Percentiles rank a stretch among this genome's conserved stretches.
phyloP scores from a whole-genome alignment of 2,888 invertebrate species.

The Congeria kusceri region DNA sequence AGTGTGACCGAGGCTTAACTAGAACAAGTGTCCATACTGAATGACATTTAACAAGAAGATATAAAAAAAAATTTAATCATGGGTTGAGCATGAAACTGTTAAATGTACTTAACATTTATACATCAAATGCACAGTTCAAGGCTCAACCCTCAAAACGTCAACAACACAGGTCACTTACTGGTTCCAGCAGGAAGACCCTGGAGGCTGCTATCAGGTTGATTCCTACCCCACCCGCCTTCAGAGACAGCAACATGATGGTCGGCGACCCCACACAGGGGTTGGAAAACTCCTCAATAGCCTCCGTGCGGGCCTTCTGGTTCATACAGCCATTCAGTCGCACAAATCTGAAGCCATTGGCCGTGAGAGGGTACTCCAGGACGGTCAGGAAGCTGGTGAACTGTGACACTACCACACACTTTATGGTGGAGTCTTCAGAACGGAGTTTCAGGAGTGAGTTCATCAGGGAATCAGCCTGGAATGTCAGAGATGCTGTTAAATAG shows the following conservation, averaged over 20 bases:
- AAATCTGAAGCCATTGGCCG: constrained; percentile 69
- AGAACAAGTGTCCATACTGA: no score
- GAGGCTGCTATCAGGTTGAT: constrained; percentile 74
- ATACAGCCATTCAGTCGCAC: constrained; percentile 72
- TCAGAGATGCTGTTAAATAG: background rate
- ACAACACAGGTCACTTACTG: constrained; percentile 58
- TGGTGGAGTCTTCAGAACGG: constrained; percentile 61
- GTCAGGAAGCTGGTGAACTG: constrained; percentile 75
- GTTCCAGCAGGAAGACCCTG: constrained; percentile 74
- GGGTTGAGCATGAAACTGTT: no score
- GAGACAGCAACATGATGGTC: constrained; percentile 71
- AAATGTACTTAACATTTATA: no score
- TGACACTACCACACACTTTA: constrained; percentile 75
- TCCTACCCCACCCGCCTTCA: constrained; percentile 75
- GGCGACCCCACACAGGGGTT: constrained; percentile 62
- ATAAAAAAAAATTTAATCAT: no score
- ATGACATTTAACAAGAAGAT: no score
- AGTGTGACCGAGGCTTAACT: no score
- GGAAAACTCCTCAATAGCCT: constrained; percentile 69
- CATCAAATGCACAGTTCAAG: no score
- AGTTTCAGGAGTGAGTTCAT: constrained; percentile 68
- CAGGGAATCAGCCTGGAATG: constrained; percentile 72
- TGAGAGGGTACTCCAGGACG: constrained; percentile 70
- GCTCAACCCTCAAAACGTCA: no score
- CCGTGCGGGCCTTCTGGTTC: constrained; percentile 59